Conservation (phyloP, 2,888 invertebrate species). For the Yponomeuta malinellus region DNA sequence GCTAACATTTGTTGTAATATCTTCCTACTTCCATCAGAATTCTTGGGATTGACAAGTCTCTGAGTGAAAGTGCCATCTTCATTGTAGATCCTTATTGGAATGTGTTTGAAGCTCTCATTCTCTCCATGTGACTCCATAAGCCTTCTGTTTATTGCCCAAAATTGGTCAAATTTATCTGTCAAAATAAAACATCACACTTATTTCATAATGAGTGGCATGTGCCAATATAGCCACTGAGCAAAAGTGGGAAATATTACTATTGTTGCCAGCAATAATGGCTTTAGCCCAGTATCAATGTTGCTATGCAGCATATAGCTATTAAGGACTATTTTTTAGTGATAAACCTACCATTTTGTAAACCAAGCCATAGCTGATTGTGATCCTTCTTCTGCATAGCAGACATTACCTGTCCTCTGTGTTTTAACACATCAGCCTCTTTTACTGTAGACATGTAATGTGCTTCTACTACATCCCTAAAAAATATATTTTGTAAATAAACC, state of each 20-base stretch:
- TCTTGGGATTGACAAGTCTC: slow-evolving; percentile 84
- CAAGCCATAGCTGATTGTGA: slow-evolving; percentile 96
- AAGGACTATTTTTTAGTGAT: neutral
- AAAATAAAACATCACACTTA: slow-evolving; percentile 32
- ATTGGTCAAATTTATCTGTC: slow-evolving; percentile 97
- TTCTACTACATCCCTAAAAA: slow-evolving; percentile 88
- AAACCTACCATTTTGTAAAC: slow-evolving; percentile 88
- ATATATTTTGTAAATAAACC: slow-evolving; percentile 26
- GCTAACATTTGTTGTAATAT: slow-evolving; percentile 82
- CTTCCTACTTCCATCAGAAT: slow-evolving; percentile 82
- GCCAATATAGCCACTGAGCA: too few species aligned
- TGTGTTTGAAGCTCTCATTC: slow-evolving; percentile 89
- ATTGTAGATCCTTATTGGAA: slow-evolving; percentile 90
- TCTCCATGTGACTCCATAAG: slow-evolving; percentile 92
- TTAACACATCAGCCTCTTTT: slow-evolving; percentile 98
- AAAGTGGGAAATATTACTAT: too few species aligned
- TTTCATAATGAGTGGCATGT: neutral
- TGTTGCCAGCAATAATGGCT: too few species aligned
- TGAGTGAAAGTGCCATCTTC: slow-evolving; percentile 84
- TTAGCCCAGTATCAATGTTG: too few species aligned
- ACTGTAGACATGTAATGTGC: slow-evolving; percentile 95
- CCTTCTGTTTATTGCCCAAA: slow-evolving; percentile 97
- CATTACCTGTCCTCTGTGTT: slow-evolving; percentile 93
- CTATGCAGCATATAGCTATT: neutral
- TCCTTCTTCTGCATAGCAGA: slow-evolving; percentile 97